Conservation (phyloP, 2,113 vertebrate species). For the Nothobranchius furzeri region DNA sequence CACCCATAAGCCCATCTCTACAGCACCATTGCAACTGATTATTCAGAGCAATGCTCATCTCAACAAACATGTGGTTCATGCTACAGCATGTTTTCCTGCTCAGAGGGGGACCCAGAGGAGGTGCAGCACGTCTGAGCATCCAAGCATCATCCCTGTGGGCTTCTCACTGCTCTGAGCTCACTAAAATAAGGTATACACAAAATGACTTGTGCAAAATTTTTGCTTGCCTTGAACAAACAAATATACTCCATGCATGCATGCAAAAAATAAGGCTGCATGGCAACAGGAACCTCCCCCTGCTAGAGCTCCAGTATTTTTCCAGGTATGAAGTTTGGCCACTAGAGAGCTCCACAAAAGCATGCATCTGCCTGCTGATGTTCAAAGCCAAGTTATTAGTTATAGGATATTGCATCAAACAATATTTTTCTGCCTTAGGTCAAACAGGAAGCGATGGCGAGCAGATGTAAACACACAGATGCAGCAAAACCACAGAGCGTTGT, state of each 20-base stretch:
- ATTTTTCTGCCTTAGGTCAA: conserved; percentile 14
- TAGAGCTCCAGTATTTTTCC: conserved; percentile 13
- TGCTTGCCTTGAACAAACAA: conserved; percentile 2
- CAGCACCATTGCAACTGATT: conserved; percentile 2
- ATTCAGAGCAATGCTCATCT: conserved; percentile 2
- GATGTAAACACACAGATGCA: not conserved
- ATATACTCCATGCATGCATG: not conserved
- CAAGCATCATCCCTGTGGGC: no score
- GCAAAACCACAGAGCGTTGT: conserved; percentile 6
- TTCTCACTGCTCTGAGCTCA: no score
- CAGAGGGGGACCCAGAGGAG: not conserved
- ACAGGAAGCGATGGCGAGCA: conserved; percentile 24
- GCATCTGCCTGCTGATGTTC: not conserved
- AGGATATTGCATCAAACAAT: conserved; percentile 14
- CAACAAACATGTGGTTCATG: not conserved
- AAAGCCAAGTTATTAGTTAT: conserved; percentile 11
- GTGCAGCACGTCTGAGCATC: not conserved
- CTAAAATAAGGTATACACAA: no score
- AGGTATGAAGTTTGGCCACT: conserved; percentile 44
- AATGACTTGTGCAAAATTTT: not conserved
- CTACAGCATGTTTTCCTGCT: not conserved
- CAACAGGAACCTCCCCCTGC: conserved; percentile 31
- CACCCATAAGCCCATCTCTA: conserved; percentile 6
- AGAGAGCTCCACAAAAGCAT: conserved; percentile 59
- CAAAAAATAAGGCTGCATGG: not conserved